Conservation (phyloP, 2,888 invertebrate genomes). For the Dasysyrphus albostriatus region DNA sequence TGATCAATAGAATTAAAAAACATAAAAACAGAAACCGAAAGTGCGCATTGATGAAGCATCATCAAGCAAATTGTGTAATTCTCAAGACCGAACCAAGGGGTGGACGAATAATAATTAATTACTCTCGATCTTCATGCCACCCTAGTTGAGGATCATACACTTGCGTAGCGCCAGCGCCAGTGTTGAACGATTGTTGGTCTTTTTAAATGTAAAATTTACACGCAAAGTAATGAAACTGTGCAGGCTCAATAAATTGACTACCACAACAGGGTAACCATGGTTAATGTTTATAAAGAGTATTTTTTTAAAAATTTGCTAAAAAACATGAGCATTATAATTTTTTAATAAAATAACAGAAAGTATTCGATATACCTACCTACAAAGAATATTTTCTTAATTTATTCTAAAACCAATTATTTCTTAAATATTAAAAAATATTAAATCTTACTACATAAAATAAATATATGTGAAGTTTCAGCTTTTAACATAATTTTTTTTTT, state of each 20-base stretch:
- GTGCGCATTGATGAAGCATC: constrained; percentile 13
- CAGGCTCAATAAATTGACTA: neutral
- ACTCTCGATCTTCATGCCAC: constrained; percentile 68
- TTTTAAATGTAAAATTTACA: constrained; percentile 35
- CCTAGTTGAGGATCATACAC: constrained; percentile 71
- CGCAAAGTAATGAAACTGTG: constrained; percentile 25
- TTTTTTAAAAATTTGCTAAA: too few relatives aligned
- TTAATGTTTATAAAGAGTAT: too few relatives aligned
- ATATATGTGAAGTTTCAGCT: too few relatives aligned
- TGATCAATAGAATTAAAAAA: constrained; percentile 46
- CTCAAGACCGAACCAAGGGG: constrained; percentile 52
- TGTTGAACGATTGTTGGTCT: constrained; percentile 50
- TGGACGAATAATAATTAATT: constrained; percentile 68
- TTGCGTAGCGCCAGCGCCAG: constrained; percentile 26
- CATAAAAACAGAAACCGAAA: constrained; percentile 36
- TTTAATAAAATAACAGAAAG: too few relatives aligned
- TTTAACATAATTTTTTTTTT: too few relatives aligned
- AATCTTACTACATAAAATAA: too few relatives aligned
- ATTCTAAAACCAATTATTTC: too few relatives aligned
- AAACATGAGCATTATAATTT: too few relatives aligned
- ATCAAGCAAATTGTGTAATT: constrained; percentile 68
- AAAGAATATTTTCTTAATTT: too few relatives aligned
- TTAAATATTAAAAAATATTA: too few relatives aligned
- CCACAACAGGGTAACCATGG: constrained; percentile 1
- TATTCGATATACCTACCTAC: too few relatives aligned